These are phyloP conservation scores for Gandaritis pyraliata DNA, from an alignment of 2,888 invertebrate species.

Conservation along the genomic window DNA sequence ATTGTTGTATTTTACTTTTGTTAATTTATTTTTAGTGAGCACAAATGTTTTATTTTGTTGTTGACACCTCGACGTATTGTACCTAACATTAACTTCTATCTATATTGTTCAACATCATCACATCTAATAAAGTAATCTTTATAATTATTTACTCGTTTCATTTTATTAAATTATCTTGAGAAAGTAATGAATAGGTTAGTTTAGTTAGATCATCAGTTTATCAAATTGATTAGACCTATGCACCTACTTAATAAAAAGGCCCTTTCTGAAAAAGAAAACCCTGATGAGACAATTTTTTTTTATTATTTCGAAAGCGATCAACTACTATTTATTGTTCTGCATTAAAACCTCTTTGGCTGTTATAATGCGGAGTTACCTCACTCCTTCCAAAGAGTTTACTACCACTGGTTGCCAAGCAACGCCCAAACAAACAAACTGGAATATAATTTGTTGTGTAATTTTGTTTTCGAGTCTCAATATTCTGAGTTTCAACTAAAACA, in stretches of 20 bases:
- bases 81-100: conserved; percentile 70
- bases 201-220: no score
- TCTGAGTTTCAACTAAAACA: neutral
- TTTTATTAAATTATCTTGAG: conserved; percentile 29
- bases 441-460: neutral
- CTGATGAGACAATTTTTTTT: no score
- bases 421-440: conserved; percentile 41
- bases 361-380: no score
- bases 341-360: no score
- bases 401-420: conserved; percentile 62
- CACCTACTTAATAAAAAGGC: no score
- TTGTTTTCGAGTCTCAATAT: conserved; percentile 1
- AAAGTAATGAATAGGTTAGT: no score
- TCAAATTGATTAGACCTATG: no score
- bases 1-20: conserved; percentile 80
- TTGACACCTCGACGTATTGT: conserved; percentile 78
- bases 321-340: no score
- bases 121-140: conserved; percentile 83
- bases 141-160: conserved; percentile 65
- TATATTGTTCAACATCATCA: conserved; percentile 78
- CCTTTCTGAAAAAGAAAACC: no score
- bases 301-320: no score
- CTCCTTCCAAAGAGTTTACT: no score
- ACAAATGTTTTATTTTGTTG: conserved; percentile 82
- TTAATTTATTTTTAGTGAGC: conserved; percentile 81